A percentile compares a stretch with the other conserved stretches of the same genome.
These are phyloP conservation scores for Oscheius myriophilus DNA, from an alignment of 2,888 invertebrate species.

Conservation along the genomic window DNA sequence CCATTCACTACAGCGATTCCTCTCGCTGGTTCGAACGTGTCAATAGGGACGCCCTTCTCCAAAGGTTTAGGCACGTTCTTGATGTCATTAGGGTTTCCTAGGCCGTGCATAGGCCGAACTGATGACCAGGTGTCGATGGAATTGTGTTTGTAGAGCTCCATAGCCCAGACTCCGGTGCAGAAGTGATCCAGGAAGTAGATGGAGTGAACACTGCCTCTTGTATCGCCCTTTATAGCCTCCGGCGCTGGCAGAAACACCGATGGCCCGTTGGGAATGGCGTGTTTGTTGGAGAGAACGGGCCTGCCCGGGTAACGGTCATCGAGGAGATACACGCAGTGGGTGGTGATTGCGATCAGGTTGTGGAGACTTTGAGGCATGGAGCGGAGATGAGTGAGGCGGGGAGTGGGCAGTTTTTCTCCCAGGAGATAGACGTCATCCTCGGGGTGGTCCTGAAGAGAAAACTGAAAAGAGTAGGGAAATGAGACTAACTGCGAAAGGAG, in stretches of 20 bases:
- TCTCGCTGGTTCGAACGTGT: conserved; percentile 29
- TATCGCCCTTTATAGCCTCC: background rate
- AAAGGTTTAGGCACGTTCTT: background rate
- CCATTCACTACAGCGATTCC: conserved; percentile 32
- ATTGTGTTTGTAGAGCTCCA: conserved; percentile 18
- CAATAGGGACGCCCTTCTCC: background rate
- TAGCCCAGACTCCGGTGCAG: conserved; percentile 20
- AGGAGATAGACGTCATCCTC: background rate
- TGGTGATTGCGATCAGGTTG: conserved; percentile 38
- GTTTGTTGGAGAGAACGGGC: conserved; percentile 32
- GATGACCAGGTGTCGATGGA: conserved; percentile 10
- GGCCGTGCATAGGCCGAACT: conserved; percentile 11
- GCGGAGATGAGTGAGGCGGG: conserved; percentile 30
- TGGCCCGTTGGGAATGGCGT: conserved; percentile 34
- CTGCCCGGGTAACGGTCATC: conserved; percentile 46
- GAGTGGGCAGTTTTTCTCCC: conserved; percentile 12
- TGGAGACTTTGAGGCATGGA: conserved; percentile 27
- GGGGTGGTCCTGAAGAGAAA: conserved; percentile 1
- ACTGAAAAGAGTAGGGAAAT: background rate
- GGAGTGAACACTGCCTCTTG: background rate
- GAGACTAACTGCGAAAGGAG: background rate
- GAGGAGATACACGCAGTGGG: conserved; percentile 36
- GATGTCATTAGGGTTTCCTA: conserved; percentile 12
- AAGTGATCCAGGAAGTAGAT: conserved; percentile 25
- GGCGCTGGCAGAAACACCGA: conserved; percentile 29